Evolutionary conservation across 2,888 invertebrate genomes (phyloP).

Genomic region (Neelides folsomi): DNA sequence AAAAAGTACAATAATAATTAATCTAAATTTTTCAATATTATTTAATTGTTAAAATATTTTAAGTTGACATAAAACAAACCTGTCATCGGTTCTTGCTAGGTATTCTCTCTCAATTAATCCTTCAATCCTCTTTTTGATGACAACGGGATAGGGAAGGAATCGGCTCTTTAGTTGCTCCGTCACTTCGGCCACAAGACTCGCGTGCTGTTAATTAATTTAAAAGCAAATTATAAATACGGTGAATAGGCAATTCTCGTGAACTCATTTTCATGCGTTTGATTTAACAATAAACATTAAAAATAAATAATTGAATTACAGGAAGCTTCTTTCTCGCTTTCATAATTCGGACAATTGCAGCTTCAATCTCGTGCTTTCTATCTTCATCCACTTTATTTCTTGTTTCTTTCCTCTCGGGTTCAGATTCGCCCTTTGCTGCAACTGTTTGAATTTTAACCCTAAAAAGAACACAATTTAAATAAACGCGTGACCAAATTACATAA

Average conservation of each 20-base stretch:
- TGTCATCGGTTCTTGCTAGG: constrained; percentile 89
- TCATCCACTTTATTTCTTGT: constrained; percentile 96
- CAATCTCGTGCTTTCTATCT: constrained; percentile 97
- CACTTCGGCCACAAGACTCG: constrained; percentile 89
- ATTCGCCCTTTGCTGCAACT: constrained; percentile 89
- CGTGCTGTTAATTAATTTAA: constrained; percentile 51
- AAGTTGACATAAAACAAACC: constrained; percentile 35
- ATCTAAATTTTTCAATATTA: constrained; percentile 1
- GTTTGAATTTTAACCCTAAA: constrained; percentile 80
- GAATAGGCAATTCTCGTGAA: constrained; percentile 4
- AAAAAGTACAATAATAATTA: constrained; percentile 2
- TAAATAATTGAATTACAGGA: constrained; percentile 48
- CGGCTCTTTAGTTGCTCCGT: constrained; percentile 92
- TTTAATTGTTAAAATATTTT: neutral
- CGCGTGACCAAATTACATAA: no score
- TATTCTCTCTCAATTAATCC: constrained; percentile 98
- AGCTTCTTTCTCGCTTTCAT: constrained; percentile 97
- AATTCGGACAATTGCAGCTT: constrained; percentile 96
- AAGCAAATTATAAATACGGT: neutral
- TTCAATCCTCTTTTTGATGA: constrained; percentile 99
- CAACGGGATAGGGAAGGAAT: constrained; percentile 93
- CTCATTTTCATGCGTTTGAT: neutral
- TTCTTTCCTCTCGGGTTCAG: constrained; percentile 97
- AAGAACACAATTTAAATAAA: no score
- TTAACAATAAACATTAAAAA: neutral